phyloP scores from a whole-genome alignment of 2,797 vertebrate genomes.

The Kryptolebias ocellatus region DNA sequence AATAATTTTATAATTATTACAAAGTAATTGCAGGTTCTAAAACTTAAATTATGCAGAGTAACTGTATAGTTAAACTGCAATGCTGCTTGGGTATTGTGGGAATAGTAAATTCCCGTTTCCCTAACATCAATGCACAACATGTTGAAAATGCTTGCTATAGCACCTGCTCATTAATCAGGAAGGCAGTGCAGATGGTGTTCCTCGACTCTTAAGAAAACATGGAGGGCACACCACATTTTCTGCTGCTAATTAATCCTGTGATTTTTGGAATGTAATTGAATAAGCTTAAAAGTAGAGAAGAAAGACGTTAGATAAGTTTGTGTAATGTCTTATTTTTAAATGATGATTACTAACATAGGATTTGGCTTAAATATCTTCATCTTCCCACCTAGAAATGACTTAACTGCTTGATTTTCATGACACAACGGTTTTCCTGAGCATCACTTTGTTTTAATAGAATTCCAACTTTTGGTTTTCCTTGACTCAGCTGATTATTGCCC shows the following conservation, averaged over 20 bases:
- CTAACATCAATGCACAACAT: slow-evolving; percentile 65
- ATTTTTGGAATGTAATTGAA: slow-evolving; percentile 73
- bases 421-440: not conserved
- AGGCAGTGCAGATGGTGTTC: slow-evolving; percentile 75
- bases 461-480: not conserved
- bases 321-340: slow-evolving; percentile 7
- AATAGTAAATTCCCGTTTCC: slow-evolving; percentile 41
- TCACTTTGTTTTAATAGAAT: not conserved
- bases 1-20: not conserved
- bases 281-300: slow-evolving; percentile 56
- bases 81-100: slow-evolving; percentile 21
- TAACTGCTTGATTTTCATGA: slow-evolving; percentile 6
- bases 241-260: slow-evolving; percentile 74
- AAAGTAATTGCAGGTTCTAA: not conserved
- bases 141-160: slow-evolving; percentile 68
- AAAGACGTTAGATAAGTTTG: slow-evolving; percentile 49
- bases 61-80: slow-evolving; percentile 6
- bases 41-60: slow-evolving; percentile 14
- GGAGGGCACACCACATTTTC: slow-evolving; percentile 67
- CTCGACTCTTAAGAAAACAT: slow-evolving; percentile 75
- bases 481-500: no score
- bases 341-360: not conserved
- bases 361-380: slow-evolving; percentile 5
- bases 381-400: slow-evolving; percentile 6
- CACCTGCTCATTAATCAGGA: slow-evolving; percentile 82